Evolutionary conservation across 2,797 vertebrate species (phyloP).

Genomic region (Prunella strophiata): DNA sequence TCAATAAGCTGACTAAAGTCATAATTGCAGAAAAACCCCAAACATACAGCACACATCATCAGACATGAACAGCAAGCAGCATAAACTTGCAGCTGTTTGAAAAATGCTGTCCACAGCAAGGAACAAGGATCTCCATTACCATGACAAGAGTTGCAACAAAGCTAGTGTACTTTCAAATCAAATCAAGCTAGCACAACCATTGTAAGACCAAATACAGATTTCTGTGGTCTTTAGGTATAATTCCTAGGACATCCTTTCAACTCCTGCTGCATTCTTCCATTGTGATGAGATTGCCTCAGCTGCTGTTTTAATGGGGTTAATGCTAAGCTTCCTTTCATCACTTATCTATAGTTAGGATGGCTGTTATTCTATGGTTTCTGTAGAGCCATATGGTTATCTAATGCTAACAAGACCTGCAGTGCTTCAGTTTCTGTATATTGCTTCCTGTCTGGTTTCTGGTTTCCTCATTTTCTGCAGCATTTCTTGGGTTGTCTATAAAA

Average conservation of each 20-base stretch:
- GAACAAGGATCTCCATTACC: not conserved
- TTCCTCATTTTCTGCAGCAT: constrained; percentile 55
- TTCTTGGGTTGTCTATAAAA: constrained; percentile 41
- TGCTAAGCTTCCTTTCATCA: constrained; percentile 50
- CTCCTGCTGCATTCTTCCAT: not conserved
- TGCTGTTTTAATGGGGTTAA: constrained; percentile 36
- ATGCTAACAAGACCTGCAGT: constrained; percentile 49
- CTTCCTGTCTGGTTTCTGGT: constrained; percentile 59
- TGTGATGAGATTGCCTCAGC: not conserved
- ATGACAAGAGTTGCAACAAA: not conserved
- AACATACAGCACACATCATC: not conserved
- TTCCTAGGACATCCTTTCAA: not conserved
- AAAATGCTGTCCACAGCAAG: not conserved
- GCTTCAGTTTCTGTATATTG: constrained; percentile 45
- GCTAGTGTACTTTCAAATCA: not conserved
- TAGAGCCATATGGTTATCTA: constrained; percentile 53
- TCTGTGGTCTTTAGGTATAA: not conserved
- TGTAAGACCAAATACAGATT: not conserved
- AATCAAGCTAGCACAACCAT: not conserved
- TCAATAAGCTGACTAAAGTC: not conserved
- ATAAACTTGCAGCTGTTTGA: not conserved
- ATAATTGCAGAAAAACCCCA: not conserved
- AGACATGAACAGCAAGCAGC: not conserved
- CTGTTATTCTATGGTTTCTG: constrained; percentile 40
- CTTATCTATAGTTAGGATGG: constrained; percentile 50